phyloP scores from a whole-genome alignment of 2,113 vertebrate species.

The Dicerorhinus sumatrensis region DNA sequence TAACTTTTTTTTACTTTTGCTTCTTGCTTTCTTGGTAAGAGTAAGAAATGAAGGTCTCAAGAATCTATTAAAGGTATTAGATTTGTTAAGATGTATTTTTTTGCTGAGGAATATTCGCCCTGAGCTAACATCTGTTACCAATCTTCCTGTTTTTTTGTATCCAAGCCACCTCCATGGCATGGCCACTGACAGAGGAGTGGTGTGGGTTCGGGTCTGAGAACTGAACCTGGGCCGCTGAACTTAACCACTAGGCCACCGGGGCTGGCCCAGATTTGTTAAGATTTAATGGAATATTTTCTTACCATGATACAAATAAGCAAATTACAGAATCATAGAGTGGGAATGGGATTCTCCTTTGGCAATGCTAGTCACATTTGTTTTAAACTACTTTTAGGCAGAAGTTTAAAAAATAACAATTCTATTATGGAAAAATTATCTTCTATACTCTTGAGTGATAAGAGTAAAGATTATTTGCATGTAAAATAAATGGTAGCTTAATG shows the following conservation, averaged over 20 bases:
- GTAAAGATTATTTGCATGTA: background rate
- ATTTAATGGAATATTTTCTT: background rate
- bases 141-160: too few species aligned
- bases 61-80: slow-evolving; percentile 54
- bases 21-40: slow-evolving; percentile 70
- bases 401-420: slow-evolving; percentile 60
- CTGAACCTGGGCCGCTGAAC: too few species aligned
- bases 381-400: slow-evolving; percentile 2
- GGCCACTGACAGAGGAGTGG: too few species aligned
- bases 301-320: background rate
- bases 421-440: background rate
- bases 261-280: background rate
- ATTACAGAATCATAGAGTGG: background rate
- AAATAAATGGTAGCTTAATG: background rate
- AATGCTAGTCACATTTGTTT: slow-evolving; percentile 41
- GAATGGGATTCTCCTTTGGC: background rate
- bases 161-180: too few species aligned
- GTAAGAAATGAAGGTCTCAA: slow-evolving; percentile 63
- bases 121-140: too few species aligned
- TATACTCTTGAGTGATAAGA: background rate
- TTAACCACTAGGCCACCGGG: too few species aligned
- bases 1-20: slow-evolving; percentile 37
- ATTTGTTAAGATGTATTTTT: background rate
- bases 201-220: too few species aligned
- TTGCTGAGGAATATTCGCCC: too few species aligned